Evolutionary conservation across 2,113 vertebrate genomes (phyloP).

Genomic region (Hypocryptadius cinnamomeus): DNA sequence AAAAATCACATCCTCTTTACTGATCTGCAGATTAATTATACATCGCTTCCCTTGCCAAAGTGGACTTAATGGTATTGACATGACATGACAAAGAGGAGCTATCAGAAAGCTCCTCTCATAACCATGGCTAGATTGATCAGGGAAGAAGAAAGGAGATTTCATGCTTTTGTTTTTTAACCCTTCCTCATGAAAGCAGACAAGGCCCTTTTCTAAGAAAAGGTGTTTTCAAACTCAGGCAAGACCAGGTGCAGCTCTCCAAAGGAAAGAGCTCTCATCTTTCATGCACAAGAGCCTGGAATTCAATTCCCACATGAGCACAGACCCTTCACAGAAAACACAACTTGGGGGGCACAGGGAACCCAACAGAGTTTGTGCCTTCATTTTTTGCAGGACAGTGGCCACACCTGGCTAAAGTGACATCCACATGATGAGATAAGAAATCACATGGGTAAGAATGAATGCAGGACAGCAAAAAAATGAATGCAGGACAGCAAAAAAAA

Average conservation of each 20-base stretch:
- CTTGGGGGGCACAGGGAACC: background rate
- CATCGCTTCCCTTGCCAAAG: slow-evolving; percentile 3
- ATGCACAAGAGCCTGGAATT: background rate
- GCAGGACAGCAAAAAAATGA: background rate
- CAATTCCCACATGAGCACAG: background rate
- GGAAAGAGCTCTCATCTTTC: background rate
- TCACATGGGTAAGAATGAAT: background rate
- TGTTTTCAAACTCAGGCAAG: background rate
- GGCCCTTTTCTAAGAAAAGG: background rate
- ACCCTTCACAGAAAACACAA: background rate
- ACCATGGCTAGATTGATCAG: background rate
- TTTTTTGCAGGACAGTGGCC: background rate
- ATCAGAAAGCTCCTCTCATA: background rate
- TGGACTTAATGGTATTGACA: slow-evolving; percentile 43
- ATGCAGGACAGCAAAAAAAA: background rate
- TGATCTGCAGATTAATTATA: slow-evolving; percentile 53
- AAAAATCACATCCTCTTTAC: slow-evolving; percentile 39
- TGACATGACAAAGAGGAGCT: slow-evolving; percentile 10
- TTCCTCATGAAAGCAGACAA: background rate
- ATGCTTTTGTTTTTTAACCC: slow-evolving; percentile 1
- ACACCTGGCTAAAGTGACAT: background rate
- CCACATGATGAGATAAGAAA: background rate
- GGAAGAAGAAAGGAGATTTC: background rate
- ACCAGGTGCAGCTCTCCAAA: background rate
- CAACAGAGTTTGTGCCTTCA: background rate